Conservation (phyloP, 1,140 invertebrate genomes). For the Homarus americanus region DNA sequence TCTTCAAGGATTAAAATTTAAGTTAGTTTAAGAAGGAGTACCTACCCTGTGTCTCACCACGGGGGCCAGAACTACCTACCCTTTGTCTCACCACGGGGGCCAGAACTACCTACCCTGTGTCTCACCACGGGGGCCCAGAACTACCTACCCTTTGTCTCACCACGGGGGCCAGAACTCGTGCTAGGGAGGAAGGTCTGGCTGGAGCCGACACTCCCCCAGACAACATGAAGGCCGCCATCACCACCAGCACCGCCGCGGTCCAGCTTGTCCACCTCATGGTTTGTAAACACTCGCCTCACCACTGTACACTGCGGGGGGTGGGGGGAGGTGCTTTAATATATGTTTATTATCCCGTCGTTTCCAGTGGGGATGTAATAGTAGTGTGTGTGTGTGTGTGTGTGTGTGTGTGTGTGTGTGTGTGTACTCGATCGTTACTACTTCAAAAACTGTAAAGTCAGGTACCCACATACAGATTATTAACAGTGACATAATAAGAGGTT, state of each 20-base stretch:
- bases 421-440: too few relatives aligned
- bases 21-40: not conserved
- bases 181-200: not conserved
- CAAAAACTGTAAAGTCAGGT: too few relatives aligned
- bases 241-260: not conserved
- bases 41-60: not conserved
- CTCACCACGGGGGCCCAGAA: not conserved
- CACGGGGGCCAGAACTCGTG: not conserved
- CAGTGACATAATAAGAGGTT: too few relatives aligned
- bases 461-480: too few relatives aligned
- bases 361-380: too few relatives aligned
- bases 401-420: too few relatives aligned
- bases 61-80: not conserved
- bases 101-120: not conserved
- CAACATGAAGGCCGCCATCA: not conserved
- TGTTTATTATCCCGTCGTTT: too few relatives aligned
- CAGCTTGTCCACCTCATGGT: not conserved
- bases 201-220: not conserved
- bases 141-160: slow-evolving; percentile 7
- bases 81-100: not conserved
- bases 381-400: too few relatives aligned
- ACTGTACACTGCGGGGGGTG: too few relatives aligned
- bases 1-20: too few relatives aligned
- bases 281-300: not conserved
- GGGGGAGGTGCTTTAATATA: too few relatives aligned